Base-by-base conservation (phyloP, 2,888 invertebrate genomes). In the Autographa pulchrina region DNA sequence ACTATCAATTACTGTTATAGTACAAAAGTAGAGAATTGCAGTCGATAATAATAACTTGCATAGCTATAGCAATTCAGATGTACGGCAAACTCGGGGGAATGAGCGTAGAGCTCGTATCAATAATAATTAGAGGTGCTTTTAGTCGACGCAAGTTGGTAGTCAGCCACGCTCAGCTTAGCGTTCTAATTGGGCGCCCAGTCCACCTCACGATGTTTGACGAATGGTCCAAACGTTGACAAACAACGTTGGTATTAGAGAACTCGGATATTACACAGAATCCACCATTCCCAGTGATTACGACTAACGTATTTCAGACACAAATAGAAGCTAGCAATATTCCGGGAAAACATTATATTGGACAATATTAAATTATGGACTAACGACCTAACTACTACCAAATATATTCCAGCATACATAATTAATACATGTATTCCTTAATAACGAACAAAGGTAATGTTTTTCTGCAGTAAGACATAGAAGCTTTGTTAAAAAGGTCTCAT, bases 101-200 rank as follows among this genome's bases (percentile, higher is more conserved):
- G 70, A 78, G 77, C 76, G 70, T 73, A 64, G 74, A 78, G 76
- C 80, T 79, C 83, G 78, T 86, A 87, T 87, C 85, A 83, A 86
- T 87, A 87, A 87, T 87, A 87, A 88, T 89, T 88, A 89, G 85
- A 82, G 85, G 83, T 82, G 88, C 81, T 84, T 84, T 86, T 84
- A 85, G 85, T 77, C 81, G 76, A 83, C 78, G 83, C 82, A 81
- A 87, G 86, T 87, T 82, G 82, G 81, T 81, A 81, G 85, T 84
- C 82, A 82, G 86, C 70, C 74, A 82, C 80, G 84, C 84, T 84
- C 78, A 86, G 81, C 87, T 81, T 84, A 80, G 74, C 84, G 76
- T 84, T 80, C 84, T 84, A 84, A 84, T 84, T 84, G 84, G 84
- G 71, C 76, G 68, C 80, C 72, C 75, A 67, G 81, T 84, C 74